Conservation (phyloP, 2,113 vertebrate species). For the Leiothrix lutea region DNA sequence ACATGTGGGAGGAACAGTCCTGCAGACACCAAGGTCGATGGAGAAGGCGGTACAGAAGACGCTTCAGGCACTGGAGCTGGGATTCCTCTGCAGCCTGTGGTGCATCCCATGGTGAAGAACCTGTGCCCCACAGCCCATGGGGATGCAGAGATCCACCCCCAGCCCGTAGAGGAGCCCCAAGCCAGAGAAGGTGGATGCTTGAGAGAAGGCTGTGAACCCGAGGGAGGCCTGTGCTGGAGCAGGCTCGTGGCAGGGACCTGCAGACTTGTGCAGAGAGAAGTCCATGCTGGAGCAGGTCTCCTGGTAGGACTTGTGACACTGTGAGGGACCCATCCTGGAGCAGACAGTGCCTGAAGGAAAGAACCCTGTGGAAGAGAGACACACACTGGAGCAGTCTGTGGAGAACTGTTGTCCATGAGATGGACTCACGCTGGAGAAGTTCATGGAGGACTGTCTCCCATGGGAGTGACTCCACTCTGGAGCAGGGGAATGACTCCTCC, state of each 20-base stretch:
- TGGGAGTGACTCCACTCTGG: neutral
- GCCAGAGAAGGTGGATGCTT: neutral
- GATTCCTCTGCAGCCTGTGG: rapidly evolving
- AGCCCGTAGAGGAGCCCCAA: neutral
- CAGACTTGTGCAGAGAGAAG: neutral
- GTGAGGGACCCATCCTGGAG: neutral
- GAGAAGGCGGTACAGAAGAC: neutral
- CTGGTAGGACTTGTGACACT: rapidly evolving
- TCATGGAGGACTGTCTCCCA: neutral
- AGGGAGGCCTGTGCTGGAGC: rapidly evolving
- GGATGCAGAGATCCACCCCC: neutral
- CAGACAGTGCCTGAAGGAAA: neutral
- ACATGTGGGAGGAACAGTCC: neutral
- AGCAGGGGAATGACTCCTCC: neutral
- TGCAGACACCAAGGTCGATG: neutral
- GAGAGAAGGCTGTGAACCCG: rapidly evolving
- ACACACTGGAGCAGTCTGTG: neutral
- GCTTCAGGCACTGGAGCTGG: neutral
- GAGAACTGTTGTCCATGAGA: neutral
- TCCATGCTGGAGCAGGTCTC: neutral
- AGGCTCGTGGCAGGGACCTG: neutral
- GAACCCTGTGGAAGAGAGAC: neutral
- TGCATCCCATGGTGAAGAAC: neutral
- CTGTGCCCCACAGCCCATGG: neutral
- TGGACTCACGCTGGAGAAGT: neutral